A percentile compares a stretch with the other conserved stretches of the same genome.
phyloP scores from a whole-genome alignment of 2,888 invertebrate genomes.

The Drosophila vallismaia region DNA sequence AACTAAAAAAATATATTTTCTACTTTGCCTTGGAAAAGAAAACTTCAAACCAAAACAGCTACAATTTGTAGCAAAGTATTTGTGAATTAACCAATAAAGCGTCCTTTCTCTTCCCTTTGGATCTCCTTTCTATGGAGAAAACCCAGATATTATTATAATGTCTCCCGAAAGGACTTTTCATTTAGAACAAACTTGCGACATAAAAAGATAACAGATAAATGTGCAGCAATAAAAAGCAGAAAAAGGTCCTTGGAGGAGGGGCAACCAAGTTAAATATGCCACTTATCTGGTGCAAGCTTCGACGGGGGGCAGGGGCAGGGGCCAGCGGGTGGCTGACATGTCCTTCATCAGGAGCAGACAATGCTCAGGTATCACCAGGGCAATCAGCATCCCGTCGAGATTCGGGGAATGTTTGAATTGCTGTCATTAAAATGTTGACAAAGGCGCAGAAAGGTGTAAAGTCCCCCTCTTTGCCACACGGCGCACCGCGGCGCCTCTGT shows the following conservation, averaged over 20 bases:
- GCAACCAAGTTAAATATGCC: constrained; percentile 68
- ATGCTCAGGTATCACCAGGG: constrained; percentile 66
- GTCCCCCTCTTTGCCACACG: constrained; percentile 34
- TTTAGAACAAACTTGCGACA: constrained; percentile 60
- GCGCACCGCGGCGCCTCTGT: neutral
- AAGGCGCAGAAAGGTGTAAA: constrained; percentile 76
- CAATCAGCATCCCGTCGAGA: constrained; percentile 56
- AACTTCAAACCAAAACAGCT: too few relatives aligned
- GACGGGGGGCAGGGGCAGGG: constrained; percentile 19
- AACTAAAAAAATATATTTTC: too few relatives aligned
- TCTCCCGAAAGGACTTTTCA: constrained; percentile 1
- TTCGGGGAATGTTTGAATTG: constrained; percentile 68
- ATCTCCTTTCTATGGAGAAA: neutral
- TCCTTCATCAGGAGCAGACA: constrained; percentile 48
- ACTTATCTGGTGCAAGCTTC: constrained; percentile 69
- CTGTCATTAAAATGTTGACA: constrained; percentile 79
- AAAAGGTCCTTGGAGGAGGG: constrained; percentile 59
- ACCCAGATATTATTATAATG: neutral
- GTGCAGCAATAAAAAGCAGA: constrained; percentile 71
- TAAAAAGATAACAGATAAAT: constrained; percentile 68
- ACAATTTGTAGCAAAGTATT: neutral
- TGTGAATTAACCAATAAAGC: neutral
- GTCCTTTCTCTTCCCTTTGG: neutral
- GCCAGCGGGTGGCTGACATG: neutral
- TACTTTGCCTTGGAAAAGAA: too few relatives aligned